Base-by-base conservation (phyloP, 2,888 invertebrate species). In the Ischnus inquisitorius region DNA sequence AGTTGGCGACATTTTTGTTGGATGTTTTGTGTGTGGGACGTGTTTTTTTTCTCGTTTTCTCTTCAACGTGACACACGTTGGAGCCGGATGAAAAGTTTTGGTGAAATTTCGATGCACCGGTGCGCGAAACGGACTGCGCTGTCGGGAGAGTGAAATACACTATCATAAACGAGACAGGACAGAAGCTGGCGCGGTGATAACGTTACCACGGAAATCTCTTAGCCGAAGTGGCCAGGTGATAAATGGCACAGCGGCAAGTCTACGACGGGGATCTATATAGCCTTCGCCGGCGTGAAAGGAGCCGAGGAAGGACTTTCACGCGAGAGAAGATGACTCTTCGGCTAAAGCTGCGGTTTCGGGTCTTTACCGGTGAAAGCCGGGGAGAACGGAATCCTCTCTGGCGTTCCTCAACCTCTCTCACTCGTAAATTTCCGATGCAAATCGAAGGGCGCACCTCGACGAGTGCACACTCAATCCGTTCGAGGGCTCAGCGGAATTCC, bases 371-470 rank as follows among this genome's bases (percentile, higher is more conserved):
- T 22, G 19, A 4, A n/a, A 60, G 62, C 25, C 54, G 39, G 3
- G 3, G 57, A 28, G 28, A 19, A 14, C 25, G 65, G 51, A 80
- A 80, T 81, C 74, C 74, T 74, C 64, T 64, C 68, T 62, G 57
- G 28, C 76, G 51, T 54, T 54, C 72, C 68, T 51, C 68, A n/a
- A 28, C n/a, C 57, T 68, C 78, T 54, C 43, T 65, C 69, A 25
- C 54, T 84, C 78, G 64, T 84, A 84, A 64, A 84, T 84, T 84
- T 76, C 57, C 57, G 62, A 84, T 84, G 84, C 84, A 82, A 82
- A 84, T 84, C 78, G 82, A 75, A 79, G 78, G 57, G 65, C 54
- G 71, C 62, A 60, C 57, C 74, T 64, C 79, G 71, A 65, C 78
- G 84, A 84, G 71, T 81, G 75, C 78, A 71, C 75, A 69, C 75